phyloP scores from a whole-genome alignment of 2,113 vertebrate genomes.

The Polypterus bichir region DNA sequence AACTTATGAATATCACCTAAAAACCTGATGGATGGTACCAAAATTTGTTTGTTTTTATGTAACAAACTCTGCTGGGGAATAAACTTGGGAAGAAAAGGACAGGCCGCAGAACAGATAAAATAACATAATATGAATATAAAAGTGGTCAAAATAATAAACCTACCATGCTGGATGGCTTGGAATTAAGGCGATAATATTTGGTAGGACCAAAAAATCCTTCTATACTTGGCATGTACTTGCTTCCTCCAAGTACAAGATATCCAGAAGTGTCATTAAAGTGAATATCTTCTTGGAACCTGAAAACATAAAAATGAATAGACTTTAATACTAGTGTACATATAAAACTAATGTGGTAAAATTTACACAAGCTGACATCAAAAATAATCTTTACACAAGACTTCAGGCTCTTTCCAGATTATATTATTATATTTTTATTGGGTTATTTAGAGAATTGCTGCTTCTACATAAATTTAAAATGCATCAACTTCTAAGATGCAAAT shows the following conservation, averaged over 20 bases:
- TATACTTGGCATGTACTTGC: conserved; percentile 53
- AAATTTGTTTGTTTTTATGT: no score
- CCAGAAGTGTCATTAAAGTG: conserved; percentile 72
- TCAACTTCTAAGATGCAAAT: not conserved
- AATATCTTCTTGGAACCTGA: conserved; percentile 59
- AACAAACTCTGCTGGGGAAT: no score
- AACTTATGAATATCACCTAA: no score
- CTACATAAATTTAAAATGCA: not conserved
- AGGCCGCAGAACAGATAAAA: no score
- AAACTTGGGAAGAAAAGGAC: no score
- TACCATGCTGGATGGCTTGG: conserved; percentile 7
- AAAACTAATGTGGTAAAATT: not conserved
- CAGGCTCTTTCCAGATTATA: no score
- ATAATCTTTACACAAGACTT: no score
- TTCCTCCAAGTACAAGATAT: conserved; percentile 77
- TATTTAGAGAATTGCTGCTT: not conserved
- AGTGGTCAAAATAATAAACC: no score
- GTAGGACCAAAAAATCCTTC: conserved; percentile 72
- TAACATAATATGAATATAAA: no score
- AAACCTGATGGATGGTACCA: no score
- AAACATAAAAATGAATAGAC: conserved; percentile 18
- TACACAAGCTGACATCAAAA: no score
- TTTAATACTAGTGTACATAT: not conserved
- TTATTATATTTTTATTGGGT: not conserved
- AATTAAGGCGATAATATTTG: conserved; percentile 67